Evolutionary conservation across 2,113 vertebrate genomes (phyloP).

Genomic region (Globicephala melas): DNA sequence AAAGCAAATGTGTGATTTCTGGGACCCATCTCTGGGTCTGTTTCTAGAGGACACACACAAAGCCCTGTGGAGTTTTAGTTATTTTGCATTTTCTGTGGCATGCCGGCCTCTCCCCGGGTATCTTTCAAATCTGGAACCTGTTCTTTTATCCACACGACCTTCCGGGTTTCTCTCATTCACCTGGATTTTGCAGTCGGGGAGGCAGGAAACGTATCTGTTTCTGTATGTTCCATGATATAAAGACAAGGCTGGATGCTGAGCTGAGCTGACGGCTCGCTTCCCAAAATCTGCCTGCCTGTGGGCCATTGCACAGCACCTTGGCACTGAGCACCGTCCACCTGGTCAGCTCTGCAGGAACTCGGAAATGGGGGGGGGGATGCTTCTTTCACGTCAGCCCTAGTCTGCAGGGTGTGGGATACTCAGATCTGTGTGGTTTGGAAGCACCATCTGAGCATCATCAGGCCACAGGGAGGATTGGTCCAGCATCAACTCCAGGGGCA

Average conservation of each 20-base stretch:
- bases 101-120: background rate
- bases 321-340: no score
- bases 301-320: no score
- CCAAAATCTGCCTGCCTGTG: accelerated
- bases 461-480: background rate
- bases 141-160: background rate
- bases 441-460: no score
- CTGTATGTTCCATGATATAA: background rate
- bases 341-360: background rate
- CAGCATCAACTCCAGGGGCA: no score
- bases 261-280: background rate
- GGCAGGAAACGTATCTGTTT: background rate
- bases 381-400: no score
- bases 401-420: background rate
- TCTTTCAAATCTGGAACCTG: background rate
- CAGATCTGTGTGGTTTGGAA: background rate
- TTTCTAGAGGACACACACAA: background rate
- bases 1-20: background rate
- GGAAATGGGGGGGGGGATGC: background rate
- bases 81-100: accelerated
- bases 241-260: background rate
- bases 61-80: background rate
- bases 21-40: background rate
- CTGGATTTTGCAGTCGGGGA: background rate
- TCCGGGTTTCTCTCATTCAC: background rate